Conservation (phyloP, 2,113 vertebrate species). For the Scytalopus superciliaris region DNA sequence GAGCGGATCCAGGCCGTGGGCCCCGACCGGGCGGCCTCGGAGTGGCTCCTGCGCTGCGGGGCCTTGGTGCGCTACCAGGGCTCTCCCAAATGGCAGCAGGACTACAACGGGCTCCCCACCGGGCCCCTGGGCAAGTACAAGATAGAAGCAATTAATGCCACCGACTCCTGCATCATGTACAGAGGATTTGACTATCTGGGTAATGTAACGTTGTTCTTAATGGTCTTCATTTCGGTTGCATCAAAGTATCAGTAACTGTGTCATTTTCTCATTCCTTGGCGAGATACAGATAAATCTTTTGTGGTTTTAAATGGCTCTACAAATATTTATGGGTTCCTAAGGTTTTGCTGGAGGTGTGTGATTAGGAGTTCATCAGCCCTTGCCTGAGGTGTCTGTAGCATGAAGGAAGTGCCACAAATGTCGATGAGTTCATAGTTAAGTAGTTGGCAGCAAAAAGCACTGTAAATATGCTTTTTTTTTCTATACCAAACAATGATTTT, state of each 20-base stretch:
- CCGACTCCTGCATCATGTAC: slow-evolving; percentile 94
- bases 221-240: neutral
- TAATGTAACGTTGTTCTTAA: slow-evolving; percentile 21
- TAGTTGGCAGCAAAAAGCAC: neutral
- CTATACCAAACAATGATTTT: neutral
- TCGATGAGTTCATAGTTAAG: accelerated
- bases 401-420: neutral
- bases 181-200: slow-evolving; percentile 91
- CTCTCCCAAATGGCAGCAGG: slow-evolving; percentile 87
- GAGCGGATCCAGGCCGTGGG: slow-evolving; percentile 87
- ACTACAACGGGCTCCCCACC: slow-evolving; percentile 90
- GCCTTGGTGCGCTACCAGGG: slow-evolving; percentile 86
- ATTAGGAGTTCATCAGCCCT: neutral
- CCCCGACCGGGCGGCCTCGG: slow-evolving; percentile 89
- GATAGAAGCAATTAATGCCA: slow-evolving; percentile 91
- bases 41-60: slow-evolving; percentile 95
- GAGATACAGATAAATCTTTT: accelerated
- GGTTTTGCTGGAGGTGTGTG: neutral
- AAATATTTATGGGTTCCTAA: neutral
- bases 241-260: accelerated
- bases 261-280: accelerated
- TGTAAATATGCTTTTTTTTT: neutral
- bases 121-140: slow-evolving; percentile 84
- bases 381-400: neutral
- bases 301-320: neutral